Percentiles rank a stretch among this genome's conserved stretches.
Conservation (phyloP, 2,113 vertebrate genomes). For the Xenus cinereus region DNA sequence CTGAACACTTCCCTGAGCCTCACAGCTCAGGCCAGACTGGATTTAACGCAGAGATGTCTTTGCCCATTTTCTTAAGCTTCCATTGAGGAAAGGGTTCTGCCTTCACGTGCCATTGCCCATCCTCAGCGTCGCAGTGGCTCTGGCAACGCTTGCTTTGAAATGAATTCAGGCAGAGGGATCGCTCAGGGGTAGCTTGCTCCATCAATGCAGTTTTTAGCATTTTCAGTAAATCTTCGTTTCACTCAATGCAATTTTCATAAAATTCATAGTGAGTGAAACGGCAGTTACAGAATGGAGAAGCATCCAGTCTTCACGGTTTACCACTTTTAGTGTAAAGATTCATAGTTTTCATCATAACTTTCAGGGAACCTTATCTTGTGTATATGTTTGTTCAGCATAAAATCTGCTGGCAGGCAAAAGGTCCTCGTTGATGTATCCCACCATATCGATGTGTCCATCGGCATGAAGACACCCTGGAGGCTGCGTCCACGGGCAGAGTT, state of each 20-base stretch:
- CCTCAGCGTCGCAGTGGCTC: fast-evolving
- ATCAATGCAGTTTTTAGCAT: not conserved
- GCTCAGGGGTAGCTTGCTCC: not conserved
- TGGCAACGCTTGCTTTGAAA: not conserved
- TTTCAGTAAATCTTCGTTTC: constrained; percentile 34
- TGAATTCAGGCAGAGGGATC: not conserved
- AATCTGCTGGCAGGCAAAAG: not conserved
- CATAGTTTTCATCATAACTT: not conserved
- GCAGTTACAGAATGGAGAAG: not conserved
- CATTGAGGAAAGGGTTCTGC: not conserved
- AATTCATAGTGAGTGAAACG: not conserved
- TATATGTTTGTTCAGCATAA: not conserved
- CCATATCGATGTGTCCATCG: fast-evolving
- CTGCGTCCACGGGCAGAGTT: not conserved
- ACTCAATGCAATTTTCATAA: not conserved
- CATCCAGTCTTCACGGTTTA: not conserved
- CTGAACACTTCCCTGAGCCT: not conserved
- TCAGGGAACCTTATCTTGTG: not conserved
- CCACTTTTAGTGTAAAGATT: not conserved
- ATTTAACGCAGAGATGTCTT: not conserved
- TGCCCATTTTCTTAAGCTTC: not conserved
- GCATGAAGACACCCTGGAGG: not conserved
- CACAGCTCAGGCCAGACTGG: not conserved
- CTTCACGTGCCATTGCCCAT: not conserved
- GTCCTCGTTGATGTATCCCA: fast-evolving